Conservation (phyloP, 2,888 invertebrate genomes). For the Homarus gammarus region DNA sequence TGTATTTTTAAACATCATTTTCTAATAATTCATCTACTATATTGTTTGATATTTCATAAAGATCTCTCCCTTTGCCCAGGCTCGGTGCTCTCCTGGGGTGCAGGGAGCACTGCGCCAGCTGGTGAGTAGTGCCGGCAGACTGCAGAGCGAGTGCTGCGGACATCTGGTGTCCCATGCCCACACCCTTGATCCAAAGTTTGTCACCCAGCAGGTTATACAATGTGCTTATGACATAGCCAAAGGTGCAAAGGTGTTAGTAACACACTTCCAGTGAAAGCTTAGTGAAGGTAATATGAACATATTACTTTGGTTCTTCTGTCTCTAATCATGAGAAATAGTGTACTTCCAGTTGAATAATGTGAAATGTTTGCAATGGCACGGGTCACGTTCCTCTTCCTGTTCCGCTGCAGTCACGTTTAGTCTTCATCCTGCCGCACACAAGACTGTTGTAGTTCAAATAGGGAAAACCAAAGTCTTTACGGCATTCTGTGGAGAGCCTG, state of each 20-base stretch:
- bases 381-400: constrained; percentile 15
- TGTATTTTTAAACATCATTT: not conserved
- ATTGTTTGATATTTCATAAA: not conserved
- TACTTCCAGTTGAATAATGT: constrained; percentile 18
- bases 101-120: constrained; percentile 78
- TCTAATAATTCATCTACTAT: not conserved
- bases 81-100: constrained; percentile 62
- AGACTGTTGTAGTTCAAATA: constrained; percentile 11
- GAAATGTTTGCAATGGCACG: constrained; percentile 11
- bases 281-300: not conserved
- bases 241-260: constrained; percentile 93
- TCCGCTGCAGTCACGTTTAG: constrained; percentile 8
- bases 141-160: constrained; percentile 78
- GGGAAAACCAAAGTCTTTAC: constrained; percentile 15
- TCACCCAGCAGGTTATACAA: constrained; percentile 86
- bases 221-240: constrained; percentile 96
- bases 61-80: constrained; percentile 68
- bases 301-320: not conserved
- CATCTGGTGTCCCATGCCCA: constrained; percentile 70
- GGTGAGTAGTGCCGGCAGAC: constrained; percentile 78
- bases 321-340: not conserved
- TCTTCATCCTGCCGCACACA: not conserved
- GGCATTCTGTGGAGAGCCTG: not conserved
- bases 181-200: constrained; percentile 78
- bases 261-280: constrained; percentile 84